Percentiles rank a stretch among this genome's conserved stretches.
These are phyloP conservation scores for Urocynchramus pylzowi DNA, from an alignment of 2,113 vertebrate genomes.

Conservation along the genomic window DNA sequence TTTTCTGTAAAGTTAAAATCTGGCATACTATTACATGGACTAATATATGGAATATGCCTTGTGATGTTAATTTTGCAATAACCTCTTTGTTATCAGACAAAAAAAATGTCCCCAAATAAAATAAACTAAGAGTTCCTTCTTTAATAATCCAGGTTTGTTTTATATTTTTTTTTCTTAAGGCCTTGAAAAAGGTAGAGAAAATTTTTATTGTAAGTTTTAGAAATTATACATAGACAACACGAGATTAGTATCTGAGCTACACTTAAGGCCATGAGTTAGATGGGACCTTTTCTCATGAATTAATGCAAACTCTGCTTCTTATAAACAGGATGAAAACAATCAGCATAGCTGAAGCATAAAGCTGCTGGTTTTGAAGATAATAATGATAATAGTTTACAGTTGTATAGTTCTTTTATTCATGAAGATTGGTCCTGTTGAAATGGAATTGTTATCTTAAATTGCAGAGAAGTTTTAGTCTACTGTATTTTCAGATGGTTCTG, in stretches of 20 bases:
- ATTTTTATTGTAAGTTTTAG: not conserved
- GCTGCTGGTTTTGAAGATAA: not conserved
- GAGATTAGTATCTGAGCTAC: not conserved
- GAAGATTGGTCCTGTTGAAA: not conserved
- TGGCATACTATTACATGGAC: not conserved
- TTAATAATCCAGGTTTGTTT: not conserved
- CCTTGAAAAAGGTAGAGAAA: not conserved
- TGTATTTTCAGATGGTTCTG: not conserved
- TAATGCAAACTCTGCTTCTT: not conserved
- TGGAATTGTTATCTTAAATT: not conserved
- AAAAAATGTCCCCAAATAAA: not conserved
- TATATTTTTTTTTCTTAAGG: not conserved
- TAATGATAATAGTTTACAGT: not conserved
- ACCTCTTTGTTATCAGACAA: not conserved
- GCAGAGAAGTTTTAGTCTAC: not conserved
- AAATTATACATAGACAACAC: not conserved
- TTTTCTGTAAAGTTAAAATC: not conserved
- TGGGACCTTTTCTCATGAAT: not conserved
- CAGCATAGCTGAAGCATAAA: not conserved
- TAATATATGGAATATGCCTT: not conserved
- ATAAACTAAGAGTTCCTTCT: not conserved
- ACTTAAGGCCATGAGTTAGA: not conserved
- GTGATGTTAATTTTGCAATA: not conserved
- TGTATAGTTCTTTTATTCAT: not conserved
- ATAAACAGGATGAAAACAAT: not conserved